Conservation (phyloP, 1,140 invertebrate species). For the Aphaenogaster rudis region DNA sequence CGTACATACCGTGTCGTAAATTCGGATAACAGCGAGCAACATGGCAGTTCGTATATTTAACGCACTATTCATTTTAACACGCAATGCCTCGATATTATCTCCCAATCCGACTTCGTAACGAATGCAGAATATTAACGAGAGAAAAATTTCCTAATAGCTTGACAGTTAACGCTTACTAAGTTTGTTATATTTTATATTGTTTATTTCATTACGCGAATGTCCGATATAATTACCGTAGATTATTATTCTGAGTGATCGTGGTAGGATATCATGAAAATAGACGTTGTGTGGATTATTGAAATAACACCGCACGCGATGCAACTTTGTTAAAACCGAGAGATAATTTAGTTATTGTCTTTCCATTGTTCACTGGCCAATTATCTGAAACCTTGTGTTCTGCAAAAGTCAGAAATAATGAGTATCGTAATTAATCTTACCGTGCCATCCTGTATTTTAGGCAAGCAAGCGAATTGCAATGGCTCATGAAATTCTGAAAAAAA, state of each 20-base stretch:
- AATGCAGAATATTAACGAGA: conserved; percentile 9
- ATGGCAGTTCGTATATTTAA: conserved; percentile 43
- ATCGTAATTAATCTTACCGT: conserved; percentile 7
- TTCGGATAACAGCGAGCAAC: conserved; percentile 24
- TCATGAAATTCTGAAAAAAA: background rate
- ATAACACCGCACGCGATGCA: background rate
- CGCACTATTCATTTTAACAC: conserved; percentile 19
- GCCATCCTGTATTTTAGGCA: background rate
- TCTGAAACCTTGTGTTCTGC: background rate
- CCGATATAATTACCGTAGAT: background rate
- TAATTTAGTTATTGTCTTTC: conserved; percentile 9
- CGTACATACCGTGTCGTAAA: conserved; percentile 28
- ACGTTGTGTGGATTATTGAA: background rate
- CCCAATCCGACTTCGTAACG: background rate
- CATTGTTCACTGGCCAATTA: background rate
- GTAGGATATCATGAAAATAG: background rate
- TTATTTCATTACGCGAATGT: background rate
- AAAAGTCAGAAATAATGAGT: background rate
- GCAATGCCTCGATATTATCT: background rate
- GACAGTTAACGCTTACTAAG: background rate
- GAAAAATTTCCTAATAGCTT: background rate
- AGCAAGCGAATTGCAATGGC: background rate
- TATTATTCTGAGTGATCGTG: conserved; percentile 1
- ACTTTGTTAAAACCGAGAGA: background rate
- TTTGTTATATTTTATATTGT: background rate